Evolutionary conservation across 2,888 invertebrate genomes (phyloP).

Genomic region (Melitaea athalia): DNA sequence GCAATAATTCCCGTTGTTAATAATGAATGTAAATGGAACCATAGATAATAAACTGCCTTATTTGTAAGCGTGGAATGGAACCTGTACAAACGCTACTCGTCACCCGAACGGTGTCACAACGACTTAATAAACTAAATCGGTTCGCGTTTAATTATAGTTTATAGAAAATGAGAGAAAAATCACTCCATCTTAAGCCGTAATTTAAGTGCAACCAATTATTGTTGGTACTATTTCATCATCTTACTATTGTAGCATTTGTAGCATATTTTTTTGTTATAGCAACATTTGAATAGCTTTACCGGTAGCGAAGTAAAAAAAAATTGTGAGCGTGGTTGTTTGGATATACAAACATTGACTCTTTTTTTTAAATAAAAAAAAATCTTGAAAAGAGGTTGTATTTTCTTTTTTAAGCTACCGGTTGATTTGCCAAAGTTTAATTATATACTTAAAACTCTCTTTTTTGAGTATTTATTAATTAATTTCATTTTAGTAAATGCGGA

Average conservation of each 20-base stretch:
- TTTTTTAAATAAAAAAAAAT: background rate
- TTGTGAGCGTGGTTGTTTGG: background rate
- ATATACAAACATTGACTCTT: background rate
- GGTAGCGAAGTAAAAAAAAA: slow-evolving; percentile 6
- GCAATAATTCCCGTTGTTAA: slow-evolving; percentile 18
- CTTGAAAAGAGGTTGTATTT: background rate
- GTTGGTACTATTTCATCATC: slow-evolving; percentile 5
- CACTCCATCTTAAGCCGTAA: slow-evolving; percentile 8
- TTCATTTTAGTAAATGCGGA: background rate
- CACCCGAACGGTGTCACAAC: slow-evolving; percentile 12
- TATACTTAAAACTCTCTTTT: background rate
- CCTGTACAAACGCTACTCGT: background rate
- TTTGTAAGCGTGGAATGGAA: slow-evolving; percentile 22
- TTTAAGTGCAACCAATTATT: slow-evolving; percentile 13
- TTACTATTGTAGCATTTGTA: background rate
- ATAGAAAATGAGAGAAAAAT: slow-evolving; percentile 11
- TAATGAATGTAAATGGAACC: slow-evolving; percentile 14
- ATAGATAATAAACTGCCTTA: slow-evolving; percentile 27
- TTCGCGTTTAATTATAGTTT: slow-evolving; percentile 14
- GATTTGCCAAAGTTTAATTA: slow-evolving; percentile 11
- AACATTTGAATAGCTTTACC: slow-evolving; percentile 11
- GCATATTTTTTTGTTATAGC: slow-evolving; percentile 3
- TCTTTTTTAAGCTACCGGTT: slow-evolving; percentile 1
- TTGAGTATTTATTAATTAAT: background rate
- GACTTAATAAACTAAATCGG: slow-evolving; percentile 6